Conservation (phyloP, 2,797 vertebrate genomes). For the Manis crassicaudata region DNA sequence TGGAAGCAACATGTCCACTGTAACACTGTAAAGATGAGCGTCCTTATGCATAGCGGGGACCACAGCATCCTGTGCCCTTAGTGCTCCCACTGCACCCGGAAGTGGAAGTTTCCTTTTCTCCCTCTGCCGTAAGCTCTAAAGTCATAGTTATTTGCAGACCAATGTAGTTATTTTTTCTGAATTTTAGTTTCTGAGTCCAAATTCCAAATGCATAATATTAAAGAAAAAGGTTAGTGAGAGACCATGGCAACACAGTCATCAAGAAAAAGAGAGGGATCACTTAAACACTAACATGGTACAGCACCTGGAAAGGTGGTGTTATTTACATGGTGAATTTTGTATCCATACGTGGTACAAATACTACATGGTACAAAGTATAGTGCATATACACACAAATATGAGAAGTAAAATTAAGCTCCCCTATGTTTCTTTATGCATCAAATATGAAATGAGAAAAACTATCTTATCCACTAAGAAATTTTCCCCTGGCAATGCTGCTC, state of each 20-base stretch:
- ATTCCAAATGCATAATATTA: background rate
- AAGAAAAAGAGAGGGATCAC: constrained; percentile 2
- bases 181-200: constrained; percentile 67
- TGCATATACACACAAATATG: background rate
- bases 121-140: background rate
- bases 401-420: constrained; percentile 27
- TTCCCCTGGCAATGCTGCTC: background rate
- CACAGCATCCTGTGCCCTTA: no score
- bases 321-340: background rate
- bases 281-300: background rate
- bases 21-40: background rate
- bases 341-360: background rate
- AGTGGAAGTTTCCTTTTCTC: background rate
- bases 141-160: background rate
- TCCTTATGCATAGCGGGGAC: background rate
- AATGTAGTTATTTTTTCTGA: background rate
- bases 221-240: constrained; percentile 16
- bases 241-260: background rate
- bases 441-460: constrained; percentile 39
- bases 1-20: background rate
- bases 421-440: constrained; percentile 36
- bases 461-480: constrained; percentile 17
- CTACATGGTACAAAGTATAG: background rate
- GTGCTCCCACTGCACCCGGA: background rate
- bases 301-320: background rate